Percentiles rank a stretch among this genome's conserved stretches.
Evolutionary conservation across 2,113 vertebrate genomes (phyloP).

Genomic region (Heteronetta atricapilla): DNA sequence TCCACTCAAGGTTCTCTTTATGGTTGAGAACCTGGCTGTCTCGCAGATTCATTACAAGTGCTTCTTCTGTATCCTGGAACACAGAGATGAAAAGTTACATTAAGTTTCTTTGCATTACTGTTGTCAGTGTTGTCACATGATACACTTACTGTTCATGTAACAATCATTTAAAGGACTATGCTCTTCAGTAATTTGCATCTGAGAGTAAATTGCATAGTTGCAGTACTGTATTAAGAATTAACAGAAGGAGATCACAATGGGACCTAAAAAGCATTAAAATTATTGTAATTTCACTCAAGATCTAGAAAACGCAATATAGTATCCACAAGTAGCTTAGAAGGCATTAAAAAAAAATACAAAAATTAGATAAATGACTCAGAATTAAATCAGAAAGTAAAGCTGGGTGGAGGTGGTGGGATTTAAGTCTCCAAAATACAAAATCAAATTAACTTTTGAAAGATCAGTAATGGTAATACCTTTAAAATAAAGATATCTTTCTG

Average conservation of each 20-base stretch:
- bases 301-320: neutral
- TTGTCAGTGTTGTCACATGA: neutral
- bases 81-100: neutral
- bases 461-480: conserved; percentile 77
- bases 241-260: neutral
- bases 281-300: neutral
- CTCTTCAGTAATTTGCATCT: neutral
- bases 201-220: neutral
- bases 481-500: conserved; percentile 95
- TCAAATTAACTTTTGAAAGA: neutral
- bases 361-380: neutral
- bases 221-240: neutral
- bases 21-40: conserved; percentile 97
- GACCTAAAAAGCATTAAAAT: neutral
- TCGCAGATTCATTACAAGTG: conserved; percentile 91
- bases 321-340: neutral
- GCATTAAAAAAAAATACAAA: neutral
- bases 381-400: neutral
- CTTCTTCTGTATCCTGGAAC: conserved; percentile 93
- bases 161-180: neutral
- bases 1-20: conserved; percentile 98
- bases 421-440: neutral
- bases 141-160: neutral
- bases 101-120: neutral
- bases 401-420: rapidly evolving